Percentiles rank a stretch among this genome's conserved stretches.
These are phyloP conservation scores for Mesoclemmys tuberculata DNA, from an alignment of 2,113 vertebrate genomes.

Conservation along the genomic window DNA sequence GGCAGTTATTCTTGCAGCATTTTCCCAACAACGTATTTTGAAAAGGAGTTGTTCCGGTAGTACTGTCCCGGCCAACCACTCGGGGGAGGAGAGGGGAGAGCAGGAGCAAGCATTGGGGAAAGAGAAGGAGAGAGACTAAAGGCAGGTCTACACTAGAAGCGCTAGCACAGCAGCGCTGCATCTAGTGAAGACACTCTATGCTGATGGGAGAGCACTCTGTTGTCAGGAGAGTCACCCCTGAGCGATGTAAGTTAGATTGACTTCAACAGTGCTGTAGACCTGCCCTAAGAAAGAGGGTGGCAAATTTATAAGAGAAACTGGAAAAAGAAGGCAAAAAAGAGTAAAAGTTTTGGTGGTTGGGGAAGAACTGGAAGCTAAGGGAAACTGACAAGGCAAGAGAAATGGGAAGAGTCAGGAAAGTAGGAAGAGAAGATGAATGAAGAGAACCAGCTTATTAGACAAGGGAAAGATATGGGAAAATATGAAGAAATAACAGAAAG, in stretches of 20 bases:
- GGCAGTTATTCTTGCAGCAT: neutral
- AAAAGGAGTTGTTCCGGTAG: neutral
- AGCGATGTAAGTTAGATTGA: too few relatives aligned
- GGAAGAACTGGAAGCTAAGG: neutral
- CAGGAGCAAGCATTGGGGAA: neutral
- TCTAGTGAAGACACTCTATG: too few relatives aligned
- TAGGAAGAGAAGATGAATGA: neutral
- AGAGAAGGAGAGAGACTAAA: neutral
- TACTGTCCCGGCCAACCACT: neutral
- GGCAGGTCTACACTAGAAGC: too few relatives aligned
- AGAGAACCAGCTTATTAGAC: slow-evolving; percentile 3
- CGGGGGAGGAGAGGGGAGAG: neutral
- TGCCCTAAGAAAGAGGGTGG: neutral
- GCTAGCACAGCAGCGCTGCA: too few relatives aligned
- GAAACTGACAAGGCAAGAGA: neutral
- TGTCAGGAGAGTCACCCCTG: too few relatives aligned
- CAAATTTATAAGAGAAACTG: neutral
- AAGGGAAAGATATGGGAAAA: slow-evolving; percentile 1
- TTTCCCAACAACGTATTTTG: slow-evolving; percentile 8
- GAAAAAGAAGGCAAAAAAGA: neutral
- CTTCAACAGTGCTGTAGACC: too few relatives aligned
- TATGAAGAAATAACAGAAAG: slow-evolving; percentile 7
- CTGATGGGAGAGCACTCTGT: too few relatives aligned
- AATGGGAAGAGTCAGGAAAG: slow-evolving; percentile 7
- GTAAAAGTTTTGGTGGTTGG: neutral